Evolutionary conservation across 2,113 vertebrate genomes (phyloP).

Genomic region (Oncorhynchus gorbuscha): DNA sequence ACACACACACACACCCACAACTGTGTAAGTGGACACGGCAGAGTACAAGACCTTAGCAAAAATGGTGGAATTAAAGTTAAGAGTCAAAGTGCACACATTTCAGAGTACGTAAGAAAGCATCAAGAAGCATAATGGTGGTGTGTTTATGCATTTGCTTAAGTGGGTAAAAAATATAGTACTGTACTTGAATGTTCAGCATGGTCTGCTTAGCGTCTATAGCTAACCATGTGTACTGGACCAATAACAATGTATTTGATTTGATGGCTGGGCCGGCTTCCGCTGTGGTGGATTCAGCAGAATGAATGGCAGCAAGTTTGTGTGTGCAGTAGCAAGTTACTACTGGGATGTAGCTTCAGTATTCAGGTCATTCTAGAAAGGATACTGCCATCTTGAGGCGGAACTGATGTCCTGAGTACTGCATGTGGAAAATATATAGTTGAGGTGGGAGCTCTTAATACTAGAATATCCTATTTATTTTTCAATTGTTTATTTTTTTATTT

Average conservation of each 20-base stretch:
- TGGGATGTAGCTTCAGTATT: not conserved
- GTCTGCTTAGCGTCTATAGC: too few species aligned
- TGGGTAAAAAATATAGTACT: not conserved
- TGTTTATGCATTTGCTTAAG: not conserved
- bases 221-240: too few species aligned
- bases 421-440: not conserved
- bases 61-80: not conserved
- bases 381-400: constrained; percentile 69
- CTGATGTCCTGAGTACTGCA: constrained; percentile 16
- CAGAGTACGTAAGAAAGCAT: not conserved
- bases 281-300: constrained; percentile 10
- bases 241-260: too few species aligned
- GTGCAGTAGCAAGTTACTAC: not conserved
- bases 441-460: not conserved
- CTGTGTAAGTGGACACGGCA: not conserved
- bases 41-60: not conserved
- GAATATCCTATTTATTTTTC: too few species aligned
- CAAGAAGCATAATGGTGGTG: not conserved
- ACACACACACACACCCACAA: not conserved
- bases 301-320: constrained; percentile 10
- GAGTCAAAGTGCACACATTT: not conserved
- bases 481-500: too few species aligned
- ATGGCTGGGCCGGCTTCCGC: not conserved
- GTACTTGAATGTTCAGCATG: not conserved
- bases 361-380: constrained; percentile 9